Base-by-base conservation (phyloP, 2,888 invertebrate genomes). In the Cerceris rybyensis region DNA sequence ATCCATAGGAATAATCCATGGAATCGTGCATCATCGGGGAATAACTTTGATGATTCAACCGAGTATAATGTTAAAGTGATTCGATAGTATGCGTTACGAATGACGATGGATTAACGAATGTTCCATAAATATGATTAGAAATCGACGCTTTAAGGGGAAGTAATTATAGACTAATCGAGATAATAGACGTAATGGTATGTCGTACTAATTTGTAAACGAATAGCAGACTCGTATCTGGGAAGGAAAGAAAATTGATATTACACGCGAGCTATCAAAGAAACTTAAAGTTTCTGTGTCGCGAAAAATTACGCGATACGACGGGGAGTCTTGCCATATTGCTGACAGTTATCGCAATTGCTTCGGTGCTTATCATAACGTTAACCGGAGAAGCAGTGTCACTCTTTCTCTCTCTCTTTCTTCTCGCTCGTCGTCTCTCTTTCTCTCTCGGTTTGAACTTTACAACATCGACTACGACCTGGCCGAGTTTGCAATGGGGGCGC, bases 401-500 rank as follows among this genome's bases (percentile, higher is more conserved):
- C 28, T 4, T 28, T 28, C 28, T 28, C 28, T 28, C 28, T 28
- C 28, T 28, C 28, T 28, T 28, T 28, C 28, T 28, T 28, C 28
- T 28, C 28, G 28, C 28, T 28, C 28, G 28, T 28, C 4, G 28
- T 28, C 28, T 28, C 28, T 28, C 28, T 28, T 28, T 4, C 68
- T 64, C 68, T 74, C 80, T 70, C 73, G 57, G 57, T 70, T 77
- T 67, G 78, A 83, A 82, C 73, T 82, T 82, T 83, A 72, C 70
- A 16, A 74, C 83, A 81, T 80, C 67, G 69, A 70, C 71, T 59
- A 71, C 75, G 72, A 80, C 78, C 75, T 83, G 82, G 84, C 75
- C 82, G 83, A 83, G 82, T 83, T 82, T 68, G 74, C 74, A 80
- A 79, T 50, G 69, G 73, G 78, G 78, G 66, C 82, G 80, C 55